Evolutionary conservation across 37 sponge, comb jelly and placozoan species (phyloP), one percentile per base, ranked within the genome.

Genomic region (Chondrosia reniformis): DNA sequence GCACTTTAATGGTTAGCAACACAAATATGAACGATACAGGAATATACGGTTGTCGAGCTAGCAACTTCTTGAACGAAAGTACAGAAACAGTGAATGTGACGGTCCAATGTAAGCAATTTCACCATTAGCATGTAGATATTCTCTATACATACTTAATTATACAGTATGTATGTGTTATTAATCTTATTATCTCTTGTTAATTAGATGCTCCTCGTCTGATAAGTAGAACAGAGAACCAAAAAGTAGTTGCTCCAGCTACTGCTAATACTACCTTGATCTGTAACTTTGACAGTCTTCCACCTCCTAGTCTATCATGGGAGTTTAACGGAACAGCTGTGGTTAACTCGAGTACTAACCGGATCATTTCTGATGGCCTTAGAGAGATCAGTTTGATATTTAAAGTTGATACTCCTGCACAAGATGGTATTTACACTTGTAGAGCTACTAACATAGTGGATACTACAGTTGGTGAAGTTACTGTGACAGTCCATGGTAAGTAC

Each of bases 291-390:
- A 39, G 72, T 25, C 42, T 39, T 25, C 72, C 72, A 25, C 37
- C n/a, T 34, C 62, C 78, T 33, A 58, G 34, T 40, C 57, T 77
- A 24, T 9, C 4, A 22, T 77, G 78, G 78, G 21, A 40, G n/a
- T 57, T 77, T 63, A 59, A 56, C 41, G 36, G 36, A 31, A 39
- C 42, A 5, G 61, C 28, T 13, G 28, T 59, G n/a, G n/a, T n/a
- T n/a, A n/a, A n/a, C n/a, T n/a, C n/a, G n/a, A n/a, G n/a, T n/a
- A n/a, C n/a, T n/a, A n/a, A n/a, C n/a, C n/a, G n/a, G n/a, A n/a
- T n/a, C n/a, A n/a, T n/a, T n/a, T n/a, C n/a, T n/a, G n/a, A n/a
- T n/a, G n/a, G n/a, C n/a, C n/a, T n/a, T n/a, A n/a, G n/a, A n/a
- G n/a, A n/a, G n/a, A n/a, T n/a, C n/a, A n/a, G n/a, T n/a, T n/a